Conservation (phyloP, 2,113 vertebrate genomes). For the Spea bombifrons region DNA sequence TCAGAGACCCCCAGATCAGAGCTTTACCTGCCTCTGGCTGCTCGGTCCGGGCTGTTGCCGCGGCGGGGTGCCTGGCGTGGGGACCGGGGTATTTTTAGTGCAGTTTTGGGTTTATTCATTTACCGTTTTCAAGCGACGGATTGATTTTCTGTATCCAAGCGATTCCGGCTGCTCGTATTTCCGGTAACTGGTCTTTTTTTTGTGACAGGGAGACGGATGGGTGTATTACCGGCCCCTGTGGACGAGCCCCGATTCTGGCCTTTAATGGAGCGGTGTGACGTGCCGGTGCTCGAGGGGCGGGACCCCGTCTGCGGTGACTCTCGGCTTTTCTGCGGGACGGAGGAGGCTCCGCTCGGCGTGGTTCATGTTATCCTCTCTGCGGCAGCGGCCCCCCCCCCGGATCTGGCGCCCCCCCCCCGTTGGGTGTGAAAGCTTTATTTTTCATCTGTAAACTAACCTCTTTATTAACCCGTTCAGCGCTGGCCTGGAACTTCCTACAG, state of each 20-base stretch:
- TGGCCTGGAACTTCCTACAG: background rate
- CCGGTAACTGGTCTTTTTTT: slow-evolving; percentile 42
- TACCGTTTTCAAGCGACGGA: no score
- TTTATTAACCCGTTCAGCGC: background rate
- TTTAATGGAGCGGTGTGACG: slow-evolving; percentile 11
- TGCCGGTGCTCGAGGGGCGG: background rate
- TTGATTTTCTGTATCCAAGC: no score
- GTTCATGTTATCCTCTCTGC: no score
- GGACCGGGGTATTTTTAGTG: no score
- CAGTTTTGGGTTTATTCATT: no score
- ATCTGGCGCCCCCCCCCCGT: no score
- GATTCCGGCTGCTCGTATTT: background rate
- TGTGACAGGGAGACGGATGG: slow-evolving; percentile 89
- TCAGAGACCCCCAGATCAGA: no score
- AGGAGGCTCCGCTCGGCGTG: background rate
- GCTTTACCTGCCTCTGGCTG: no score
- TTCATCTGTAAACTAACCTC: slow-evolving; percentile 4
- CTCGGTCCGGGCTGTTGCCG: no score
- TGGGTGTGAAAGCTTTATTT: no score
- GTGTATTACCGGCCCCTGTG: slow-evolving; percentile 89
- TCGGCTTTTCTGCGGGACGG: background rate
- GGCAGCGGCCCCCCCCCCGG: background rate
- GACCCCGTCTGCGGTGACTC: background rate
- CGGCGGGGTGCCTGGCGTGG: no score
- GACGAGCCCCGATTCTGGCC: slow-evolving; percentile 62